These are phyloP conservation scores for Parazoanthus darwini DNA, from an alignment of 92 coral and sea anemone species.

Conservation along the genomic window DNA sequence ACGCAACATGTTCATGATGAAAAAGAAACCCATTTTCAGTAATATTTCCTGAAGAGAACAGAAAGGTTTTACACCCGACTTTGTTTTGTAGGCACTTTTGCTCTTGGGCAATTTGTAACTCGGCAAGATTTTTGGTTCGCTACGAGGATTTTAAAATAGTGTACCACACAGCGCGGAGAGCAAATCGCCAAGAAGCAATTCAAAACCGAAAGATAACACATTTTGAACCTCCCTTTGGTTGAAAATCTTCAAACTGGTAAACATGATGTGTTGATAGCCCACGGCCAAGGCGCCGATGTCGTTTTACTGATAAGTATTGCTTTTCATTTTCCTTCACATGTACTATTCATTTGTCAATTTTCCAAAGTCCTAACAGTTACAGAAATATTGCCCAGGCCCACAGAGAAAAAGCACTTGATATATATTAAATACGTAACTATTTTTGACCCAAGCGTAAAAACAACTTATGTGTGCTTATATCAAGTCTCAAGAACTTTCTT, in stretches of 20 bases:
- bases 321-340: neutral
- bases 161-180: neutral
- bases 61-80: neutral
- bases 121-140: neutral
- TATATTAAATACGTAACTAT: neutral
- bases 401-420: neutral
- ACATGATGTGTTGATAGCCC: neutral
- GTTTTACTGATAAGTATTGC: neutral
- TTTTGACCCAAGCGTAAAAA: neutral
- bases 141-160: too few species aligned
- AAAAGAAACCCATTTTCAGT: neutral
- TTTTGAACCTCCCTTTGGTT: too few species aligned
- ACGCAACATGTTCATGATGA: neutral
- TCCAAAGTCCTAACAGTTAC: neutral
- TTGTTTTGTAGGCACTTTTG: too few species aligned
- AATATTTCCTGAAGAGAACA: neutral
- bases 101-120: neutral
- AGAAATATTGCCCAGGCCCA: neutral
- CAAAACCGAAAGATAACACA: neutral
- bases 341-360: neutral
- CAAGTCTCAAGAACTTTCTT: neutral
- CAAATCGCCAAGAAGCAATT: neutral
- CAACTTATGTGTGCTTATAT: too few species aligned
- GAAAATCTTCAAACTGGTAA: neutral
- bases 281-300: neutral